These are phyloP conservation scores for Gymnocheta viridis DNA, from an alignment of 2,888 invertebrate genomes.

Conservation along the genomic window DNA sequence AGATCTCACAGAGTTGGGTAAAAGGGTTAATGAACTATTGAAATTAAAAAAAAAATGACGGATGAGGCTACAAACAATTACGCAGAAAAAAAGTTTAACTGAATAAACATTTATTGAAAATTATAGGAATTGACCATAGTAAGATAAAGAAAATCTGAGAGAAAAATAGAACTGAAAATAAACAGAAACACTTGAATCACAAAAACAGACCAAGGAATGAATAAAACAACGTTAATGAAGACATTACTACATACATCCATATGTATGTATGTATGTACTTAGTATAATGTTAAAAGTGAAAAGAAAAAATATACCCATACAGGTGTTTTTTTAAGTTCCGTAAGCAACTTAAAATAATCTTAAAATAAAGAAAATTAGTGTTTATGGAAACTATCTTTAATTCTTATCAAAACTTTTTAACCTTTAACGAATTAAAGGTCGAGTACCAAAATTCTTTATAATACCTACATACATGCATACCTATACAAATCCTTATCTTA, in stretches of 20 bases:
- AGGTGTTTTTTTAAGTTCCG: not conserved
- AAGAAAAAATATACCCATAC: too few relatives aligned
- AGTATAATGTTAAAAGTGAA: too few relatives aligned
- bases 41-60: constrained; percentile 9
- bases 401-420: not conserved
- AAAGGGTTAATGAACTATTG: constrained; percentile 3
- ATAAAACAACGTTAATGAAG: not conserved
- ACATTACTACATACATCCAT: not conserved
- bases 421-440: not conserved
- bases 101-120: not conserved
- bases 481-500: constrained; percentile 4
- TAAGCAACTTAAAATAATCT: not conserved
- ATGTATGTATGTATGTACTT: too few relatives aligned
- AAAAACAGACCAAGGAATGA: not conserved
- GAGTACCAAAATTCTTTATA: not conserved
- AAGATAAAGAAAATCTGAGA: not conserved
- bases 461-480: not conserved
- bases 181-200: not conserved
- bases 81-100: not conserved
- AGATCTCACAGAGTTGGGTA: not conserved
- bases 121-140: not conserved
- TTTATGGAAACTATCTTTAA: not conserved
- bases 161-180: not conserved
- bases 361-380: not conserved
- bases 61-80: not conserved